phyloP scores from a whole-genome alignment of 2,113 vertebrate species.

The Myodes glareolus region DNA sequence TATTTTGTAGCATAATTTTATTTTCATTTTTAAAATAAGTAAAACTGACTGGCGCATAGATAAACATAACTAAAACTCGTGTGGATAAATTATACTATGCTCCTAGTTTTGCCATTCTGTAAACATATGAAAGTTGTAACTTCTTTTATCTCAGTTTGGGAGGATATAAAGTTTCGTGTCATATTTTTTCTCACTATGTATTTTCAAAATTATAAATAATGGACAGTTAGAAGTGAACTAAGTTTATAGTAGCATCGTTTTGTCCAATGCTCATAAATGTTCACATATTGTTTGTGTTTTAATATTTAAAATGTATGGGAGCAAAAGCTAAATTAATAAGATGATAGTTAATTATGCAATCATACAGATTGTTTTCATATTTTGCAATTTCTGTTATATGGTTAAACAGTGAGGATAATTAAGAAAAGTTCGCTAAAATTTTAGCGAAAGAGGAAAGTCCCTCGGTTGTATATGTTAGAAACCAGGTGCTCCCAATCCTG shows the following conservation, averaged over 20 bases:
- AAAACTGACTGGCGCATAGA: background rate
- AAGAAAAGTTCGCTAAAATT: constrained; percentile 46
- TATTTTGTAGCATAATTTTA: constrained; percentile 6
- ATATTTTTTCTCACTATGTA: background rate
- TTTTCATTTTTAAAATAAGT: background rate
- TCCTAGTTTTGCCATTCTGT: background rate
- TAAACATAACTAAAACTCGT: background rate
- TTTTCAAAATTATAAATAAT: background rate
- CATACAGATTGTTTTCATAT: background rate
- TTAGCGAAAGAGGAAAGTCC: constrained; percentile 60
- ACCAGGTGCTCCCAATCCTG: too few relatives aligned
- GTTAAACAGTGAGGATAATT: constrained; percentile 58
- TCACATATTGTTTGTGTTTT: background rate
- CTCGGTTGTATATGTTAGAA: background rate
- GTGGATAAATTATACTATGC: background rate
- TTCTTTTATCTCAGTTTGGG: background rate
- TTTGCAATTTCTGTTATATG: constrained; percentile 66
- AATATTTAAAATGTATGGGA: background rate
- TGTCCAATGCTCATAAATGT: background rate
- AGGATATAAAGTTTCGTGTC: background rate
- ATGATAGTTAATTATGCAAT: background rate
- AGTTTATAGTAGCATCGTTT: background rate
- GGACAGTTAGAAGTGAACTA: background rate
- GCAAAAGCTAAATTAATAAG: background rate
- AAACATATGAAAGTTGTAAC: background rate